phyloP scores from a whole-genome alignment of 2,797 vertebrate genomes.

The Sternarchorhynchus goeldii region DNA sequence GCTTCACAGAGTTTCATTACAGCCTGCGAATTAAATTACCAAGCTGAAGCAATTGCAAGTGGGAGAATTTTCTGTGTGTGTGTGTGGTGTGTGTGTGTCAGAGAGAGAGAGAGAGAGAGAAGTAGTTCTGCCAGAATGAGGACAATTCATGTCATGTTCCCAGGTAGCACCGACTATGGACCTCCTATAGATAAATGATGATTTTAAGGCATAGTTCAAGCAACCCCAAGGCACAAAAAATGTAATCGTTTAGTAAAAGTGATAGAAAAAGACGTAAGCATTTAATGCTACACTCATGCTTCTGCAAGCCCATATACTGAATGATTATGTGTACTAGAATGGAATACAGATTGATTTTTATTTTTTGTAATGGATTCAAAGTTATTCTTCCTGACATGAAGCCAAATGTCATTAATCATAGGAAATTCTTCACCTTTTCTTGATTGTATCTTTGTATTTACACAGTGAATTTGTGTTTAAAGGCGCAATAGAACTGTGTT shows the following conservation, averaged over 20 bases:
- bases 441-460: not conserved
- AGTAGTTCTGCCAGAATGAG: not conserved
- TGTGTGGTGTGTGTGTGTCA: constrained; percentile 8
- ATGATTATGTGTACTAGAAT: no score
- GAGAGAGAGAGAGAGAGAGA: not conserved
- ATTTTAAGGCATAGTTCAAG: not conserved
- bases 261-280: not conserved
- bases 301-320: not conserved
- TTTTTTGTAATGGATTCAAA: not conserved
- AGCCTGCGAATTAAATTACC: constrained; percentile 71
- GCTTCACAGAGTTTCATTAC: constrained; percentile 72
- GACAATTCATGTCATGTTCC: constrained; percentile 47
- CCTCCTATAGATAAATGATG: not conserved
- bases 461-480: not conserved
- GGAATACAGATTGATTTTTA: no score
- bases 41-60: constrained; percentile 49
- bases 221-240: not conserved
- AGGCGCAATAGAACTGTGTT: not conserved
- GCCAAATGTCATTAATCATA: not conserved
- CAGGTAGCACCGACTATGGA: constrained; percentile 30
- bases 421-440: not conserved
- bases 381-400: not conserved
- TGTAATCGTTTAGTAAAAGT: not conserved
- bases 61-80: constrained; percentile 7
- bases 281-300: not conserved